Percentiles rank a stretch among this genome's conserved stretches.
Conservation (phyloP, 2,797 vertebrate genomes). For the Dermochelys coriacea region DNA sequence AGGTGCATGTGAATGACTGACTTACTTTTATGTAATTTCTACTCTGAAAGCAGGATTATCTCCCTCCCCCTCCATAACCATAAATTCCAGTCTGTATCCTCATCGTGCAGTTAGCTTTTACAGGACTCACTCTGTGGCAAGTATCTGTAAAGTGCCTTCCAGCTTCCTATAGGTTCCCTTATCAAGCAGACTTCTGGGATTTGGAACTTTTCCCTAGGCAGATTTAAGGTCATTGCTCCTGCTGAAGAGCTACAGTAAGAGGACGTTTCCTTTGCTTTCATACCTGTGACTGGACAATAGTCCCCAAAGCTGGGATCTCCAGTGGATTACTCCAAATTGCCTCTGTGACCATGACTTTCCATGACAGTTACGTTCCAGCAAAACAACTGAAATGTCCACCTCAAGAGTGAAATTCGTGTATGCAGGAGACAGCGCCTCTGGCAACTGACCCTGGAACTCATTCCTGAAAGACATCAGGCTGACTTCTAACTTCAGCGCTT, state of each 20-base stretch:
- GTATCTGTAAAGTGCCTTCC: rapidly evolving
- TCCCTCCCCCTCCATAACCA: background rate
- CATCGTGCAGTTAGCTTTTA: background rate
- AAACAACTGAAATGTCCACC: background rate
- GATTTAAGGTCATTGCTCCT: background rate
- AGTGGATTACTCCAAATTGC: background rate
- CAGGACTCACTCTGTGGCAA: background rate
- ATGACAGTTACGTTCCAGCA: background rate
- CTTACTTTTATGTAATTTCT: background rate
- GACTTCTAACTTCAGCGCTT: background rate
- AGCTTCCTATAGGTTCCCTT: background rate
- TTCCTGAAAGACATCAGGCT: background rate
- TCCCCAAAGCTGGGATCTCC: background rate
- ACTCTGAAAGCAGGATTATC: background rate
- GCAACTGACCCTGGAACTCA: background rate
- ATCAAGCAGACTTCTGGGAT: background rate
- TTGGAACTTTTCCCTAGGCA: background rate
- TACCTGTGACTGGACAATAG: background rate
- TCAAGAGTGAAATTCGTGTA: background rate
- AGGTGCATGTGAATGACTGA: background rate
- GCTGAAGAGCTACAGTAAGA: background rate
- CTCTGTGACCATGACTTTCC: background rate
- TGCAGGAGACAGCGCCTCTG: background rate
- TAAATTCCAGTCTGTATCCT: background rate
- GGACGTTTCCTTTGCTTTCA: background rate